Percentiles rank a stretch among this genome's conserved stretches.
phyloP scores from a whole-genome alignment of 2,113 vertebrate genomes.

The Lepus timidus region DNA sequence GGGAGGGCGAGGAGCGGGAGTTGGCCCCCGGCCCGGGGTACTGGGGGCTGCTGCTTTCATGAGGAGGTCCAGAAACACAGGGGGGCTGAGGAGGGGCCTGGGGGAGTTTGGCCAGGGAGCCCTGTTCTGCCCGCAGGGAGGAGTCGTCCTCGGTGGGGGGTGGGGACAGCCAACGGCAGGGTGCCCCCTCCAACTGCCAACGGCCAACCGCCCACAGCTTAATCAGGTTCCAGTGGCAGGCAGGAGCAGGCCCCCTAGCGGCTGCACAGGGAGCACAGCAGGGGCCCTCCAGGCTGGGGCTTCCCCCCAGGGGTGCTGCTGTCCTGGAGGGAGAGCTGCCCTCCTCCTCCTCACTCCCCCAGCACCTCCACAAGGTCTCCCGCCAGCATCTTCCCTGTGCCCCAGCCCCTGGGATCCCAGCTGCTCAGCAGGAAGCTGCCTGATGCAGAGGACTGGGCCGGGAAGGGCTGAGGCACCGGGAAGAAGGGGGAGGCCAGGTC shows the following conservation, averaged over 20 bases:
- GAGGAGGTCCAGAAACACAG: slow-evolving; percentile 90
- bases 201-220: slow-evolving; percentile 84
- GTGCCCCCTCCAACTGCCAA: slow-evolving; percentile 85
- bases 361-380: slow-evolving; percentile 87
- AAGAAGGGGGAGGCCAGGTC: slow-evolving; percentile 82
- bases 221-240: slow-evolving; percentile 80
- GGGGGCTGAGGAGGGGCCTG: slow-evolving; percentile 71
- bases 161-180: slow-evolving; percentile 84
- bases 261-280: slow-evolving; percentile 86
- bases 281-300: slow-evolving; percentile 79
- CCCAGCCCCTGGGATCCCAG: slow-evolving; percentile 87
- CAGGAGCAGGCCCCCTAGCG: slow-evolving; percentile 84
- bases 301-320: slow-evolving; percentile 81
- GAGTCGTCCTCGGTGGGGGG: slow-evolving; percentile 85
- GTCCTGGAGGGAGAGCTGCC: slow-evolving; percentile 82
- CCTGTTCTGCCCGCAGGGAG: slow-evolving; percentile 85
- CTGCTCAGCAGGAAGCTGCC: slow-evolving; percentile 80
- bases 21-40: slow-evolving; percentile 82
- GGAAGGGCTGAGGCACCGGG: slow-evolving; percentile 76
- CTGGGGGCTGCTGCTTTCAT: slow-evolving; percentile 88
- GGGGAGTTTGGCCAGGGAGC: slow-evolving; percentile 85
- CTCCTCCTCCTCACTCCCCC: slow-evolving; percentile 84
- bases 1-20: slow-evolving; percentile 80
- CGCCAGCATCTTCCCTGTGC: slow-evolving; percentile 86
- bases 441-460: slow-evolving; percentile 61